Evolutionary conservation across 2,888 invertebrate genomes (phyloP).

Genomic region (Laspeyria flexula): DNA sequence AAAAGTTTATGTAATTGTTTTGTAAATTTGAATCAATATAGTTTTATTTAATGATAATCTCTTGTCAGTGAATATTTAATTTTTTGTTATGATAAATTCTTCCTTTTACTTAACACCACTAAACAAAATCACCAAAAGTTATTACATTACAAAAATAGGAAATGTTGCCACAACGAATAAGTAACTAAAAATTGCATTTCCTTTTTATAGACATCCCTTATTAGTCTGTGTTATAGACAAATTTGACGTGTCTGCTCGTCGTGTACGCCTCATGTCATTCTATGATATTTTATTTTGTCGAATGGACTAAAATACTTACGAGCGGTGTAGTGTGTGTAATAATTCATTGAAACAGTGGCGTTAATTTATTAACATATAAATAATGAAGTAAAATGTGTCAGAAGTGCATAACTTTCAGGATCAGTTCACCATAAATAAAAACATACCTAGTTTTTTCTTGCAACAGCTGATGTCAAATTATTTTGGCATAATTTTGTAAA

Average conservation of each 20-base stretch:
- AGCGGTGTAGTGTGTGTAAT: constrained; percentile 29
- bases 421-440: constrained; percentile 25
- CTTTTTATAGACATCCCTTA: too few species aligned
- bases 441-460: constrained; percentile 14
- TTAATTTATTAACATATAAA: constrained; percentile 10
- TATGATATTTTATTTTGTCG: constrained; percentile 21
- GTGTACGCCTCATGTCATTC: constrained; percentile 65
- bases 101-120: too few species aligned
- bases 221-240: background rate
- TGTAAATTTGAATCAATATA: too few species aligned
- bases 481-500: constrained; percentile 33
- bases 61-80: too few species aligned
- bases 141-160: background rate
- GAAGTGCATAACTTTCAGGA: constrained; percentile 17
- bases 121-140: constrained; percentile 32
- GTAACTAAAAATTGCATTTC: too few species aligned
- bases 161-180: too few species aligned
- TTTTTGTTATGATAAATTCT: too few species aligned
- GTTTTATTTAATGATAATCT: too few species aligned
- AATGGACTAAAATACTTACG: constrained; percentile 19
- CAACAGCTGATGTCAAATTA: constrained; percentile 55
- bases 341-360: constrained; percentile 13
- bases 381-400: constrained; percentile 37
- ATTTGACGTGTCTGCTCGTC: constrained; percentile 62
- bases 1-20: too few species aligned